Percentiles rank a stretch among this genome's conserved stretches.
These are phyloP conservation scores for Aplochiton taeniatus DNA, from an alignment of 2,797 vertebrate species.

Conservation along the genomic window DNA sequence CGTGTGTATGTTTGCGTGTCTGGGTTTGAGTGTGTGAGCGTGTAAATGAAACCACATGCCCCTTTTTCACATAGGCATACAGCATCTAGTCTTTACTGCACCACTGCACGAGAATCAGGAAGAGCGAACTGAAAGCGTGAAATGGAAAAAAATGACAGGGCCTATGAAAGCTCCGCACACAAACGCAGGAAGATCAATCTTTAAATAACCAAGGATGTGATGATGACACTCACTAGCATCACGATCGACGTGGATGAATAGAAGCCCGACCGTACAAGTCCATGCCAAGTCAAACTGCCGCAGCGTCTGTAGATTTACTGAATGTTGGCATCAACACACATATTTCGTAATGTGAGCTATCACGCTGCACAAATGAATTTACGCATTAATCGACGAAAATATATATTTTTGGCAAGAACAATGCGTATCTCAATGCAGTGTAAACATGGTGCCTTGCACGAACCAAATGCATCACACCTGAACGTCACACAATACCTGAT, in stretches of 20 bases:
- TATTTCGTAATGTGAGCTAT: constrained; percentile 44
- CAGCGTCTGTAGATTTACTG: constrained; percentile 69
- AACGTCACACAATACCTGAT: constrained; percentile 9
- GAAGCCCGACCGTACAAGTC: constrained; percentile 54
- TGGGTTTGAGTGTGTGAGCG: constrained; percentile 18
- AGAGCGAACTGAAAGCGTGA: constrained; percentile 53
- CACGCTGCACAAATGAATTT: constrained; percentile 57
- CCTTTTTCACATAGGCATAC: constrained; percentile 54
- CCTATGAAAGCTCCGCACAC: constrained; percentile 49
- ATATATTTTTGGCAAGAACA: constrained; percentile 44
- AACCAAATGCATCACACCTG: constrained; percentile 37
- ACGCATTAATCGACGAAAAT: constrained; percentile 53
- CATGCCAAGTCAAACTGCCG: constrained; percentile 75
- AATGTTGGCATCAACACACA: constrained; percentile 52
- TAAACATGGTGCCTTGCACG: constrained; percentile 47
- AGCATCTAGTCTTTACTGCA: constrained; percentile 60
- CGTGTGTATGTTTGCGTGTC: constrained; percentile 17
- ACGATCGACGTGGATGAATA: constrained; percentile 71
- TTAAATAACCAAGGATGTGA: constrained; percentile 77
- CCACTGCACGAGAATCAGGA: constrained; percentile 53
- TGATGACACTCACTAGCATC: constrained; percentile 75
- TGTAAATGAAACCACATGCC: constrained; percentile 54
- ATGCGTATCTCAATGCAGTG: constrained; percentile 57
- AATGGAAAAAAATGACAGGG: constrained; percentile 64
- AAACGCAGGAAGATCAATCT: constrained; percentile 69